Base-by-base conservation (phyloP, 2,797 vertebrate genomes). In the Stomatorhinus walkeri region DNA sequence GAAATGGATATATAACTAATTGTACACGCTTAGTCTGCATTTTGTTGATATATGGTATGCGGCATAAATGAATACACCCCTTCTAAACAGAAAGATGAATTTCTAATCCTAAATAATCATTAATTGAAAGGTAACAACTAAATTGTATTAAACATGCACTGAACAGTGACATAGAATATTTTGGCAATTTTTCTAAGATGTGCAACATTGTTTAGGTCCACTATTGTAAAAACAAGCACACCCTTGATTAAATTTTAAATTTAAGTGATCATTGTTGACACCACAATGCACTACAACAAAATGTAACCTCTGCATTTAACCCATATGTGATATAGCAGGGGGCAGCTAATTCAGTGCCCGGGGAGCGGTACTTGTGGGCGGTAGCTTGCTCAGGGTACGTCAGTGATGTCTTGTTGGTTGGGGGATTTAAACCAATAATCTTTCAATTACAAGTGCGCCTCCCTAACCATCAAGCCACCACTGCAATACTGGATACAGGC, bases 131-230 rank as follows among this genome's bases (percentile, higher is more conserved):
- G 32, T 7, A 61, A 22, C 5, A 59, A 12, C 12, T 49, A 76
- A 81, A 36, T 81, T 88, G 4, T 54, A 83, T 56, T 48, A 46
- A 59, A 84, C 49, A 61, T 88, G 43, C 61, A 83, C 10, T 84
- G 40, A 83, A 83, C 52, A 81, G 79, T 48, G 79, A 84, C 72
- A 56, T 83, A 79, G 46, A 88, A 88, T 81, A 52, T 76, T 61
- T 52, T 43, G 49, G 32, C 64, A 88, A 40, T 22, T 76, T 76
- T 12, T 76, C 59, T 88, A 32, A 76, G 76, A 19, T 54, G 52
- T 54, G 52, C 51, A 52, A 52, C 51, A 16, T 16, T 52, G 12
- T 14, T 52, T 16, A 52, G 12, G 51, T 24, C 32, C 51, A 22
- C 10, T 48, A 51, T 24, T 28, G 28, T 46, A 72, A 76, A 76